phyloP scores from a whole-genome alignment of 2,113 vertebrate genomes.

The Paracanthobrama guichenoti region DNA sequence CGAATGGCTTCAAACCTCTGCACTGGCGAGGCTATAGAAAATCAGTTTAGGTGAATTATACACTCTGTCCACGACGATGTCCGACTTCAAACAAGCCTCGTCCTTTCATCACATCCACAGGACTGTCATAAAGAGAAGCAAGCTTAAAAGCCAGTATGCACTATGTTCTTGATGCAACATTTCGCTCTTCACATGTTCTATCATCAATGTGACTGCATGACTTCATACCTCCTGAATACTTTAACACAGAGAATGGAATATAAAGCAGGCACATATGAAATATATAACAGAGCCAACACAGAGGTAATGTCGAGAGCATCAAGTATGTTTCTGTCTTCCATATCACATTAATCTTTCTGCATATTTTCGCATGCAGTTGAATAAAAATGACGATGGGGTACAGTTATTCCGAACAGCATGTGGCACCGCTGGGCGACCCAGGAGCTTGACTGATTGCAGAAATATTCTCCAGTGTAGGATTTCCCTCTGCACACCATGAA shows the following conservation, averaged over 20 bases:
- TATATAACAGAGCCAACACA: neutral
- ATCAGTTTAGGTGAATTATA: conserved; percentile 38
- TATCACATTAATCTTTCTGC: neutral
- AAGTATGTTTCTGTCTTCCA: neutral
- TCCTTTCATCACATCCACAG: conserved; percentile 44
- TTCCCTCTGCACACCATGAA: conserved; percentile 14
- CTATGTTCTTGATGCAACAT: neutral
- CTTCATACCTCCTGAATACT: conserved; percentile 25
- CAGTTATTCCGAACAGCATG: neutral
- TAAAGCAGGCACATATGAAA: conserved; percentile 19
- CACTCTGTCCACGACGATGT: neutral
- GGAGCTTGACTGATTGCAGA: neutral
- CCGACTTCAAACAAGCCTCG: conserved; percentile 49
- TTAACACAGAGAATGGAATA: conserved; percentile 16
- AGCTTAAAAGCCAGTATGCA: neutral
- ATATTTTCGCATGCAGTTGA: conserved; percentile 25
- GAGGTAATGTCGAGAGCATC: neutral
- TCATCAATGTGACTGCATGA: conserved; percentile 5
- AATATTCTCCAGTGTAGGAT: conserved; percentile 26
- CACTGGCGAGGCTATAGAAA: conserved; percentile 16
- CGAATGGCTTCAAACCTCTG: conserved; percentile 21
- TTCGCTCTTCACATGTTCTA: neutral
- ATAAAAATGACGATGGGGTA: neutral
- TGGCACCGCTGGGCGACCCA: neutral
- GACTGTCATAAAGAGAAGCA: conserved; percentile 2